Percentiles rank a stretch among this genome's conserved stretches.
Conservation (phyloP, 2,797 vertebrate genomes). For the Lepus oiostolus region DNA sequence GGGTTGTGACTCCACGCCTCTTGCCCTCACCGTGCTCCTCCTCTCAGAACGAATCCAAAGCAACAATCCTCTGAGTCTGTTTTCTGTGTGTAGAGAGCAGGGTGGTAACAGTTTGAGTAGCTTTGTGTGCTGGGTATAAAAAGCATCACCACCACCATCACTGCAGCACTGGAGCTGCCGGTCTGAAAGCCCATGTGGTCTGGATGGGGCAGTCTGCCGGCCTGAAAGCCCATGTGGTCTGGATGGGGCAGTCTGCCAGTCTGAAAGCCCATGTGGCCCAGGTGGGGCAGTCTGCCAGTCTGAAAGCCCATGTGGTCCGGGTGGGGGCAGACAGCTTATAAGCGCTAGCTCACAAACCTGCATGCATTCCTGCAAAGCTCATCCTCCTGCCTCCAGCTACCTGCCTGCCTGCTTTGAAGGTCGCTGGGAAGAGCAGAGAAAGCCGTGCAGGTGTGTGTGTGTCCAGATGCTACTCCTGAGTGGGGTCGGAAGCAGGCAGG, state of each 20-base stretch:
- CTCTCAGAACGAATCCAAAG: too few relatives aligned
- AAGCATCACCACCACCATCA: rapidly evolving
- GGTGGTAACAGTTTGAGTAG: not conserved
- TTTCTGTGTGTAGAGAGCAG: not conserved
- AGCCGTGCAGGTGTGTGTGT: not conserved
- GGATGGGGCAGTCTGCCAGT: not conserved
- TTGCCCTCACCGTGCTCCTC: too few relatives aligned
- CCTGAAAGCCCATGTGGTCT: not conserved
- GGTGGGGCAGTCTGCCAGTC: not conserved
- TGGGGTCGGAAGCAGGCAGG: not conserved
- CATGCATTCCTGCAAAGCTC: not conserved
- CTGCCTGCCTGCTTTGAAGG: not conserved
- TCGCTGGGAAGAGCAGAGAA: not conserved
- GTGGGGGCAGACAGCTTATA: too few relatives aligned
- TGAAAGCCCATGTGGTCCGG: not conserved
- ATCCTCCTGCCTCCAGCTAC: not conserved
- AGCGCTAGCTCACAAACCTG: not conserved
- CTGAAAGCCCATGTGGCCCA: not conserved
- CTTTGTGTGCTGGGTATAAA: not conserved
- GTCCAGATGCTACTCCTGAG: not conserved
- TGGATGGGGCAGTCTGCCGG: not conserved
- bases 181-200: not conserved
- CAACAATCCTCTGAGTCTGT: not conserved
- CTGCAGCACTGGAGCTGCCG: not conserved
- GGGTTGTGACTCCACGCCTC: too few relatives aligned